A percentile compares a stretch with the other conserved stretches of the same genome.
These are phyloP conservation scores for Notiomystis cincta DNA, from an alignment of 2,113 vertebrate genomes.

Conservation along the genomic window DNA sequence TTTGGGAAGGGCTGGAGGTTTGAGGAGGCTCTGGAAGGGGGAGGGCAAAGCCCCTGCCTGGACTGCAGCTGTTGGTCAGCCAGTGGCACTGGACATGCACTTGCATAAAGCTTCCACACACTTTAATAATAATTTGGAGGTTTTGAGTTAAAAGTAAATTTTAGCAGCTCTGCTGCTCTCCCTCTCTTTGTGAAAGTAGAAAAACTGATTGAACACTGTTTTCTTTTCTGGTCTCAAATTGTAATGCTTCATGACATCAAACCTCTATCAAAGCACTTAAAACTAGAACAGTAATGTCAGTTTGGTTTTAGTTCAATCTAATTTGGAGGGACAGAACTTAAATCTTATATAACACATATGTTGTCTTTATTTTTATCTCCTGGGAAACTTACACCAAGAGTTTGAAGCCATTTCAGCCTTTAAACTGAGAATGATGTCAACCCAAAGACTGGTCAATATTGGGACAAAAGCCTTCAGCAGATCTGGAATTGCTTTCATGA, in stretches of 20 bases:
- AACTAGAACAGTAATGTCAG: background rate
- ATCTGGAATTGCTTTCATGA: background rate
- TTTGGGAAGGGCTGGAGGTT: background rate
- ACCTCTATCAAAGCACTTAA: background rate
- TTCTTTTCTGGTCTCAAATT: background rate
- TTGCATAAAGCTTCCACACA: background rate
- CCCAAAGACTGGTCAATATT: background rate
- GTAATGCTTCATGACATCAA: background rate
- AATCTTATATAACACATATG: background rate
- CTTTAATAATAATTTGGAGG: background rate
- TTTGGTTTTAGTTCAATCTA: slow-evolving; percentile 16
- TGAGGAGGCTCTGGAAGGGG: background rate
- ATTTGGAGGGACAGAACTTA: background rate
- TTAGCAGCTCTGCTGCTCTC: background rate
- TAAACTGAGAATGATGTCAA: background rate
- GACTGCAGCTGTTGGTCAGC: background rate
- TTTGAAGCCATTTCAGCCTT: background rate
- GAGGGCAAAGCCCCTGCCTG: background rate
- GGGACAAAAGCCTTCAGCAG: background rate
- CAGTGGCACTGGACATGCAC: background rate
- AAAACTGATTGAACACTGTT: background rate
- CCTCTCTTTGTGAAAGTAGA: background rate
- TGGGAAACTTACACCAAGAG: background rate
- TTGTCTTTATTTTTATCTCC: background rate
- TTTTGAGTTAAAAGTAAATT: background rate